A percentile compares a stretch with the other conserved stretches of the same genome.
Conservation (phyloP, 2,797 vertebrate species). For the Euphonia xanthogaster region DNA sequence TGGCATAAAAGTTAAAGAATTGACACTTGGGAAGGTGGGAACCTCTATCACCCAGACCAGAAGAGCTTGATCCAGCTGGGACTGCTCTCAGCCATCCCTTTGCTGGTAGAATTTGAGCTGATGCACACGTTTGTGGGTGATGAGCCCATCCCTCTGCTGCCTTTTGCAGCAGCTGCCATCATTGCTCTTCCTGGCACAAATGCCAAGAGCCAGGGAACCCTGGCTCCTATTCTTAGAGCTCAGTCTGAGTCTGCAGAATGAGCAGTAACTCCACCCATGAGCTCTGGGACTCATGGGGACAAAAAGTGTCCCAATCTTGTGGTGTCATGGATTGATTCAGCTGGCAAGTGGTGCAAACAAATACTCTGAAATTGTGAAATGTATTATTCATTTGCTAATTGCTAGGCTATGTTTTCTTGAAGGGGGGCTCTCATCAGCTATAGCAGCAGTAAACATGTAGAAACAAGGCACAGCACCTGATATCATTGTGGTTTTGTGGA, state of each 20-base stretch:
- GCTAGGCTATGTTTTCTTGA: background rate
- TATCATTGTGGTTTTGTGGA: background rate
- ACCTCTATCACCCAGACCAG: background rate
- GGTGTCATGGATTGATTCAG: background rate
- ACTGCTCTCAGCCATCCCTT: background rate
- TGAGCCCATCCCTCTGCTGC: background rate
- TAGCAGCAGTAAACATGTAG: background rate
- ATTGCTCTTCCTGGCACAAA: background rate
- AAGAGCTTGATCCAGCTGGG: background rate
- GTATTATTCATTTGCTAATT: background rate
- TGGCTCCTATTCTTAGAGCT: background rate
- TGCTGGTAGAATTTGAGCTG: background rate
- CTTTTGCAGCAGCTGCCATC: background rate
- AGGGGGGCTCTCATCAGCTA: background rate
- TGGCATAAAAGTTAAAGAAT: background rate
- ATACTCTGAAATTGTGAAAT: background rate
- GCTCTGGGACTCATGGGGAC: background rate
- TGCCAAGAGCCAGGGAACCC: background rate
- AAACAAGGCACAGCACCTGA: background rate
- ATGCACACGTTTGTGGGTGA: background rate
- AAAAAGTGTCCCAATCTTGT: background rate
- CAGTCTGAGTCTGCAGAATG: background rate
- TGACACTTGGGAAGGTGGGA: background rate
- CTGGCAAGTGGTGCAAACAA: background rate
- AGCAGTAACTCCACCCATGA: background rate